Conservation (phyloP, 2,113 vertebrate species). For the Oreochromis aureus region DNA sequence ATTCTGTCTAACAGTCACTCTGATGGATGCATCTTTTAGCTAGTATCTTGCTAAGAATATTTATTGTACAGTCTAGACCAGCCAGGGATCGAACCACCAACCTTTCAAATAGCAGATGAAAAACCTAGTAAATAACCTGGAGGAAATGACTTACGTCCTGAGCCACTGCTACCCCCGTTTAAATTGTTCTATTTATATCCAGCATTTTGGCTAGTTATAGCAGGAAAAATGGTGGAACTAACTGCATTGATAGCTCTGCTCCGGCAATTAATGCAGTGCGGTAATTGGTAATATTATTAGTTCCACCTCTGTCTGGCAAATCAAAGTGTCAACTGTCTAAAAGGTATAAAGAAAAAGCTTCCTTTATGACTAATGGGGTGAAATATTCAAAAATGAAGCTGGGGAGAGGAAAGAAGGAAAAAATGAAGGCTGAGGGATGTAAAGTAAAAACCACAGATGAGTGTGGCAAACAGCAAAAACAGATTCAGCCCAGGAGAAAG, state of each 20-base stretch:
- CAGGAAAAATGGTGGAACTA: neutral
- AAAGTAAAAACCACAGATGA: neutral
- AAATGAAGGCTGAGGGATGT: neutral
- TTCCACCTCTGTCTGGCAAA: neutral
- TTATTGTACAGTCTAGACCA: neutral
- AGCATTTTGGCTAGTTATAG: neutral
- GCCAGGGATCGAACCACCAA: neutral
- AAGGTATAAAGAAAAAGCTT: neutral
- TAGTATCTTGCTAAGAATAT: neutral
- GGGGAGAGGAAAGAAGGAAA: neutral
- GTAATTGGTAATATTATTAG: neutral
- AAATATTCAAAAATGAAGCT: neutral
- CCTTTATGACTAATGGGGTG: neutral
- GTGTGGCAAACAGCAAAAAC: neutral
- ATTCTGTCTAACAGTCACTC: neutral
- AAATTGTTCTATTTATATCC: neutral
- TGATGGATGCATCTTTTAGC: neutral
- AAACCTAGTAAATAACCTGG: neutral
- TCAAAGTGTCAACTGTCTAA: neutral
- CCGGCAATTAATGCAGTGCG: neutral
- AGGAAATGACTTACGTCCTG: neutral
- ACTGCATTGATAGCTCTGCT: neutral
- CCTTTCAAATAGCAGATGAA: neutral
- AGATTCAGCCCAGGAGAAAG: neutral
- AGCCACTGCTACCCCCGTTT: neutral